Evolutionary conservation across 2,888 invertebrate genomes (phyloP).

Genomic region (Empis stercorea): DNA sequence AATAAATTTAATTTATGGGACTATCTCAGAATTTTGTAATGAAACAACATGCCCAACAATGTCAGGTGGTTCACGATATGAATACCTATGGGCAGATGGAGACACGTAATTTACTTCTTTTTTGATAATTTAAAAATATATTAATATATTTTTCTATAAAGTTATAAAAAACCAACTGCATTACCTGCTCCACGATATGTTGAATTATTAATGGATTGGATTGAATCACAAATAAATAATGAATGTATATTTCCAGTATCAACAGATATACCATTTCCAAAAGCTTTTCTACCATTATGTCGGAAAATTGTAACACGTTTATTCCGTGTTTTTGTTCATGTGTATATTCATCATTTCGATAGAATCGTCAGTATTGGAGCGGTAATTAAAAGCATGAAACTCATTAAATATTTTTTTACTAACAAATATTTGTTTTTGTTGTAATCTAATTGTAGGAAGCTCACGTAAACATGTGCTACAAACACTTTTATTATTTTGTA

Average conservation of each 20-base stretch:
- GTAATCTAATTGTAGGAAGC: too few species aligned
- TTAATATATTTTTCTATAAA: conserved; percentile 8
- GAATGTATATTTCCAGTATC: conserved; percentile 74
- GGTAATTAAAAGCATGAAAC: too few species aligned
- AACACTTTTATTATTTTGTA: conserved; percentile 88
- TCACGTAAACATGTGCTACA: conserved; percentile 88
- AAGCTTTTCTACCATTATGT: conserved; percentile 61
- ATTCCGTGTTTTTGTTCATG: conserved; percentile 85
- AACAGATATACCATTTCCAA: conserved; percentile 80
- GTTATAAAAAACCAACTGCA: conserved; percentile 62
- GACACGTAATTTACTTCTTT: conserved; percentile 37
- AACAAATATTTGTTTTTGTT: conserved; percentile 6
- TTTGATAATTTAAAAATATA: not conserved
- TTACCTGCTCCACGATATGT: conserved; percentile 77
- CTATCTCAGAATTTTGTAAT: conserved; percentile 73
- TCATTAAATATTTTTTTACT: conserved; percentile 1
- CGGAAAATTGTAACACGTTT: conserved; percentile 78
- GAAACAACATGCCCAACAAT: conserved; percentile 75
- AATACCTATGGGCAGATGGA: conserved; percentile 85
- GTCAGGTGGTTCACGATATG: conserved; percentile 80
- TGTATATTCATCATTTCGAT: conserved; percentile 90
- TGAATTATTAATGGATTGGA: conserved; percentile 79
- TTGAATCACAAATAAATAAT: conserved; percentile 79
- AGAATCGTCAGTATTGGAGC: conserved; percentile 75
- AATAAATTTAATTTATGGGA: conserved; percentile 84